Evolutionary conservation across 2,888 invertebrate genomes (phyloP), one percentile per base, ranked within the genome.

Genomic region (Clitarchus hookeri): DNA sequence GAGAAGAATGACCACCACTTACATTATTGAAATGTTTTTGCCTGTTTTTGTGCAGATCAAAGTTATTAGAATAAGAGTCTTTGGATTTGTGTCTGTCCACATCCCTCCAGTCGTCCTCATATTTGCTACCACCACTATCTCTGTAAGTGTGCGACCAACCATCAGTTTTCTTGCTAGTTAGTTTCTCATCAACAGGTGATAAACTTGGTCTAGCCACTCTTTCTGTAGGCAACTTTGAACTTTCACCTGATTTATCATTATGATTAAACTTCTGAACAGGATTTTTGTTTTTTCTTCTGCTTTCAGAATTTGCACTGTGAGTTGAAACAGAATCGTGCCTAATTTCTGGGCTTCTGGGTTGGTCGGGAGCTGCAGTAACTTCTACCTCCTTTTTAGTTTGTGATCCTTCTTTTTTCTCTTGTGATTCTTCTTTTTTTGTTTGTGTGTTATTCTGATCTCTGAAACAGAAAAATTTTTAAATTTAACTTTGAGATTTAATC

Each of bases 231-330:
- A n/a, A 65, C 65, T 65, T 65, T 65, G 65, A 65, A 65, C 19
- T 65, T 8, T 65, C 65, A 65, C 65, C 65, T 65, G 16, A 8
- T 65, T 11, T 19, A 65, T 19, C 65, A 65, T 23, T 65, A 4
- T 65, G 53, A 53, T 53, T 23, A 16, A 65, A n/a, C 8, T 65
- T 65, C 16, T 65, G 65, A 65, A 65, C n/a, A 65, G 65, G 65
- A 23, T 65, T 65, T n/a, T 65, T 65, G 65, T 65, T 65, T 65
- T 65, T 65, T 65, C 65, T 65, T 65, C 65, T 65, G 65, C 65
- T 65, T 65, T 65, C 65, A 65, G 65, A 65, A 6, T 11, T 19
- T 65, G 8, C 16, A n/a, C 16, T 65, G 8, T n/a, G 65, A n/a
- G 23, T 65, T 6, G 19, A 65, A 9, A 65, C 23, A 65, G 48